Base-by-base conservation (phyloP, 2,888 invertebrate species). In the Plutella xylostella region DNA sequence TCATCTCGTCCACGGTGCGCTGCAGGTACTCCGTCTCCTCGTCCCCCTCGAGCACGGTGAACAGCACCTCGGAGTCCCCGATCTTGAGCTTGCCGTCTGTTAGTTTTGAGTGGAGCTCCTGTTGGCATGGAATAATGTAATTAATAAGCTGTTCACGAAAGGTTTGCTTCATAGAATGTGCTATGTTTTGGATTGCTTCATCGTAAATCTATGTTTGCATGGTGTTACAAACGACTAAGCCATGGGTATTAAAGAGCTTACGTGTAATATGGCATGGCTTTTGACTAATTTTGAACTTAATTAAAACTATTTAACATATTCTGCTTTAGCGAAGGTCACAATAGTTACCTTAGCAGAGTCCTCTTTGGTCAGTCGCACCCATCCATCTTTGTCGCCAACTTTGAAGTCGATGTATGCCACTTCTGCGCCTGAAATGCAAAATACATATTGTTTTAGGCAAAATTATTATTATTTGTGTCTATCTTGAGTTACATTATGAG, bases 381-480 rank as follows among this genome's bases (percentile, higher is more conserved):
- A 90, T 1, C 92, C 95, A 55, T 90, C 87, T 4, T 85, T 73
- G 52, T 93, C 89, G 0, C 93, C 94, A 43, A 87, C 88, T 54
- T 87, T 89, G 65, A 88, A 94, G 62, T 93, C 92, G 50, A 95
- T 86, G 64, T 87, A 96, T 0, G 91, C 90, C 39, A 92, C 79
- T 30, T 90, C 87, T 2, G 78, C 71, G 37, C 85, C 85, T 62
- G 64, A 53, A 51, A 53, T 2, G 37, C 3, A 37, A 37, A 2
- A 11, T 6, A 6, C n/a, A 15, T 15, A 15, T 33, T 3, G 11
- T 11, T 25, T 25, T 25, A 25, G 5, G 25, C 5, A 25, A 11
- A 11, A 11, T 5, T 7, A 5, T 11, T 11, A 11, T 7, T 7
- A 25, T 7, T 25, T 25, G 5, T 11, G 25, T 7, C 5, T 25